Evolutionary conservation across 2,888 invertebrate species (phyloP).

Genomic region (Callyntrura guangdongensis): DNA sequence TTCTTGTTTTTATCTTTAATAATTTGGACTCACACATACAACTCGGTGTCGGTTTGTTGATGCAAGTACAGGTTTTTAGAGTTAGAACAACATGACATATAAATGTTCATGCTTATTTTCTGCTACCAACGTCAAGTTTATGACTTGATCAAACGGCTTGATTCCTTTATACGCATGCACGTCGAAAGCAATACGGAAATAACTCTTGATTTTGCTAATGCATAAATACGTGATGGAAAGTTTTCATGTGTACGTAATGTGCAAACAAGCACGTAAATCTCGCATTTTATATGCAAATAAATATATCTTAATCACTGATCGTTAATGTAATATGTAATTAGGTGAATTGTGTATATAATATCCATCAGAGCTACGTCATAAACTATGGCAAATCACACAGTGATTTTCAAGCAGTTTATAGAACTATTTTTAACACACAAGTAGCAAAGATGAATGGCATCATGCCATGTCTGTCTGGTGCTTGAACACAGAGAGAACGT

Average conservation of each 20-base stretch:
- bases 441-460: slow-evolving; percentile 3
- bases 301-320: slow-evolving; percentile 41
- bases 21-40: neutral
- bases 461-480: neutral
- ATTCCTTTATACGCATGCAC: neutral
- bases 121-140: neutral
- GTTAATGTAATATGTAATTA: slow-evolving; percentile 25
- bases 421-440: slow-evolving; percentile 36
- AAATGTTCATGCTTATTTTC: no score
- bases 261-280: neutral
- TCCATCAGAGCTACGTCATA: neutral
- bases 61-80: neutral
- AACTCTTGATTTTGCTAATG: neutral
- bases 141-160: neutral
- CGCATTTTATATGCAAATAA: slow-evolving; percentile 46
- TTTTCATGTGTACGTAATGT: neutral
- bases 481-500: neutral
- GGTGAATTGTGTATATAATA: slow-evolving; percentile 45
- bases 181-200: slow-evolving; percentile 27
- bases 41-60: neutral
- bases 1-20: no score
- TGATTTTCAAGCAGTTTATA: slow-evolving; percentile 36
- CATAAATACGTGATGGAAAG: slow-evolving; percentile 37
- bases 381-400: neutral
- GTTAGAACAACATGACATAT: neutral